A percentile compares a stretch with the other conserved stretches of the same genome.
These are phyloP conservation scores for Sakesphorus luctuosus DNA, from an alignment of 2,113 vertebrate genomes.

Conservation along the genomic window DNA sequence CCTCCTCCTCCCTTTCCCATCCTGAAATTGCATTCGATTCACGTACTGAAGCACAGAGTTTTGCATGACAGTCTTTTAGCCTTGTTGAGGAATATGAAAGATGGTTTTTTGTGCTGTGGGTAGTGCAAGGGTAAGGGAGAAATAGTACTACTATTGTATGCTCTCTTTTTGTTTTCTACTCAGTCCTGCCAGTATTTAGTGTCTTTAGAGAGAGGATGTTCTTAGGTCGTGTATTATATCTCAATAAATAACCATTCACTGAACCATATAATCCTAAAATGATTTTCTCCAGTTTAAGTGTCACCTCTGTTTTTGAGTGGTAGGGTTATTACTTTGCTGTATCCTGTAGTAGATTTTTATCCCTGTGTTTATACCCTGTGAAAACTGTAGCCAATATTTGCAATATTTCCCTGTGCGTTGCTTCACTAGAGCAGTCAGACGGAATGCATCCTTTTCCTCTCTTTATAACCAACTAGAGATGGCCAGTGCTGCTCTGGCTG, in stretches of 20 bases:
- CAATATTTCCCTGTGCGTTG: not conserved
- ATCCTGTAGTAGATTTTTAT: not conserved
- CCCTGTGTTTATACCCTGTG: not conserved
- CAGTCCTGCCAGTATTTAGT: not conserved
- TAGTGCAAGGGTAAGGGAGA: not conserved
- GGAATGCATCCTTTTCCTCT: not conserved
- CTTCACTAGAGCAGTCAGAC: not conserved
- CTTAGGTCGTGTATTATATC: not conserved
- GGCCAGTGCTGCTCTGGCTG: not conserved
- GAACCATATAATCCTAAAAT: not conserved
- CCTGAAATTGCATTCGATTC: not conserved
- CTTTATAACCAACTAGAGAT: not conserved
- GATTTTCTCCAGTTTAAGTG: not conserved
- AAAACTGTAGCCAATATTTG: not conserved
- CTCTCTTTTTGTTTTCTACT: not conserved
- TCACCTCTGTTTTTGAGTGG: not conserved
- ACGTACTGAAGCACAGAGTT: not conserved
- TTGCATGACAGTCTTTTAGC: not conserved
- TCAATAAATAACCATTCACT: not conserved
- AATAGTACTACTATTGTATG: not conserved
- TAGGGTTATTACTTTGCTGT: not conserved
- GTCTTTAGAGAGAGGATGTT: not conserved
- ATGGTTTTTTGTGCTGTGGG: not conserved
- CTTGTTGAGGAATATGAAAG: not conserved
- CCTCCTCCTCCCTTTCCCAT: not conserved